Percentiles rank a stretch among this genome's conserved stretches.
These are phyloP conservation scores for Drosophila sordidula DNA, from an alignment of 2,888 invertebrate species.

Conservation along the genomic window DNA sequence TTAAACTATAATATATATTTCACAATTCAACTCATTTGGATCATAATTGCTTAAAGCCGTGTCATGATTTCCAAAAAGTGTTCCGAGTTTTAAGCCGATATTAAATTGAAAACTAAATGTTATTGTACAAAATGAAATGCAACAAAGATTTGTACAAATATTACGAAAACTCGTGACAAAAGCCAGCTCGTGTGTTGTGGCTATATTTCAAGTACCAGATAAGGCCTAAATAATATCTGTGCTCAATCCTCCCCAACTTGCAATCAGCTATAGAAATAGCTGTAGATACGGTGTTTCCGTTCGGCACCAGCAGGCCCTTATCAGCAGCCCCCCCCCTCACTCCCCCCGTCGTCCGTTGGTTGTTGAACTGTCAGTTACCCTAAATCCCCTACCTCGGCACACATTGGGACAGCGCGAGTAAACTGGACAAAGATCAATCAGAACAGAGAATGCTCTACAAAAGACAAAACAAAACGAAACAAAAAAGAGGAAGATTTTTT, in stretches of 20 bases:
- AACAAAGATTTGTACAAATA: conserved; percentile 35
- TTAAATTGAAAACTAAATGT: conserved; percentile 17
- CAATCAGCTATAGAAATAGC: conserved; percentile 23
- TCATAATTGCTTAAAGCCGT: conserved; percentile 8
- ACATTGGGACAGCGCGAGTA: conserved; percentile 3
- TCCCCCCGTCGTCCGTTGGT: conserved; percentile 32
- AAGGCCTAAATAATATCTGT: conserved; percentile 30
- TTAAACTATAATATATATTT: conserved; percentile 39
- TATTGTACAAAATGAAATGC: conserved; percentile 28
- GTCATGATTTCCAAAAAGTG: conserved; percentile 32
- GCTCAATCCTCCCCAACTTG: conserved; percentile 3
- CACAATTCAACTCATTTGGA: conserved; percentile 23
- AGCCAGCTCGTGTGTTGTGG: conserved; percentile 32
- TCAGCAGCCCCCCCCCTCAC: conserved; percentile 4
- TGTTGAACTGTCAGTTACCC: not conserved
- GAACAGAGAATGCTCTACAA: conserved; percentile 29
- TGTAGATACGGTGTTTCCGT: conserved; percentile 24
- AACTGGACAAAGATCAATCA: conserved; percentile 20
- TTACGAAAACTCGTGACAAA: conserved; percentile 36
- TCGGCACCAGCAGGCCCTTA: conserved; percentile 16
- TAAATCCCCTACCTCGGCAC: not conserved
- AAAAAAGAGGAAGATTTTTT: conserved; percentile 15
- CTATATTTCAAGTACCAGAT: conserved; percentile 34
- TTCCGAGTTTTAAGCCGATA: conserved; percentile 15
- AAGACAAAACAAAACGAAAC: no score